Conservation (phyloP, 2,888 invertebrate genomes). For the Biston betularia region DNA sequence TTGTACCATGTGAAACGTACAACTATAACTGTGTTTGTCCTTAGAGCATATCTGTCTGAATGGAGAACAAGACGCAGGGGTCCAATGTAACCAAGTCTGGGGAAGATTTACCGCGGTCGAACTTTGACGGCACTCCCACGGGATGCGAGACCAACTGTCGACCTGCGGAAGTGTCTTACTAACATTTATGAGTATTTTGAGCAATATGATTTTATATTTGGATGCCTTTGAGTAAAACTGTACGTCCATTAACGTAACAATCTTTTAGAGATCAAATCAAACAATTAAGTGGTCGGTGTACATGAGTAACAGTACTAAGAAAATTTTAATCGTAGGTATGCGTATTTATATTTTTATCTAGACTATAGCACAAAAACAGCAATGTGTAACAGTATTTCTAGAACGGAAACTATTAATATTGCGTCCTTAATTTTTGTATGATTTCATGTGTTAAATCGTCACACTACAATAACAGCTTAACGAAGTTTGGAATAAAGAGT, state of each 20-base stretch:
- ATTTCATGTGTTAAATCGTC: no score
- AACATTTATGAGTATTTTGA: slow-evolving; percentile 28
- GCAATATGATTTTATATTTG: slow-evolving; percentile 19
- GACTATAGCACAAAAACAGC: no score
- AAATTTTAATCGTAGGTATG: no score
- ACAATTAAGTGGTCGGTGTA: not conserved
- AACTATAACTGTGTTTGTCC: slow-evolving; percentile 59
- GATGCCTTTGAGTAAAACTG: not conserved
- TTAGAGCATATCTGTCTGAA: slow-evolving; percentile 56
- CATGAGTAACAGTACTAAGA: no score
- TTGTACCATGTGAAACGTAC: slow-evolving; percentile 29
- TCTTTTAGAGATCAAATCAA: not conserved
- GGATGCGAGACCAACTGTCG: slow-evolving; percentile 47
- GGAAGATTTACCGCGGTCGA: slow-evolving; percentile 73
- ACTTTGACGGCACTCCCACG: slow-evolving; percentile 65
- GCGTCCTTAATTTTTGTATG: no score
- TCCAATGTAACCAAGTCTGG: slow-evolving; percentile 50
- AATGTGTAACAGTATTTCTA: no score
- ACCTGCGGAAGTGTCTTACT: slow-evolving; percentile 40
- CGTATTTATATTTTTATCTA: no score
- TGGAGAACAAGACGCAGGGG: slow-evolving; percentile 67
- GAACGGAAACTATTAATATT: no score
- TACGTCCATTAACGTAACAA: not conserved
- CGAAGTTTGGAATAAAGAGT: no score
- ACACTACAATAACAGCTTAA: no score